Conservation (phyloP, 2,797 vertebrate genomes). For the Dicrostonyx torquatus region DNA sequence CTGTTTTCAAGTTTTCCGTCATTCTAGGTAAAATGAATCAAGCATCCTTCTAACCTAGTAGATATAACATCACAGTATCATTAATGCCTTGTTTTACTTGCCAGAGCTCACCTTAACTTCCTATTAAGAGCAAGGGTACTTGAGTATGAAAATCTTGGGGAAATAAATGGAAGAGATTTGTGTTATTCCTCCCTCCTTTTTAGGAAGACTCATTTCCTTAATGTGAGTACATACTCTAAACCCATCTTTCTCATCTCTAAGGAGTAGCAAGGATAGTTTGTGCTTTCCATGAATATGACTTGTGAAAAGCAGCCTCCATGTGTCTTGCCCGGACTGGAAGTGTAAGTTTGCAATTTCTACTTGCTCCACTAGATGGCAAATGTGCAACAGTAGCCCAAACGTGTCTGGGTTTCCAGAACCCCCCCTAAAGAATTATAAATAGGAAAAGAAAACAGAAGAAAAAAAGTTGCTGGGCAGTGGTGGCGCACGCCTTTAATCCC, state of each 20-base stretch:
- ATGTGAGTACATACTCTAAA: neutral
- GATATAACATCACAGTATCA: neutral
- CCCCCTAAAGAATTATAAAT: neutral
- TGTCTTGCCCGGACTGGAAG: neutral
- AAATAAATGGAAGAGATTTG: neutral
- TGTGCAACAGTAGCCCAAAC: conserved; percentile 56
- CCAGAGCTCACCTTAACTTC: neutral
- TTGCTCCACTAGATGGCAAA: conserved; percentile 74
- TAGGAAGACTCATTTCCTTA: neutral
- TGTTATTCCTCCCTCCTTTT: neutral
- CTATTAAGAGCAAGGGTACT: neutral
- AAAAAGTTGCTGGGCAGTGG: too few species aligned
- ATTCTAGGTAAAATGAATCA: neutral
- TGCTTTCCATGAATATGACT: neutral
- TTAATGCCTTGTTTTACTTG: conserved; percentile 8
- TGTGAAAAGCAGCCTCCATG: neutral
- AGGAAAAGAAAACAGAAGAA: too few species aligned
- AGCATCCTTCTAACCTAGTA: neutral
- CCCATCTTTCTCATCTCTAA: neutral
- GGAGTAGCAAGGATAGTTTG: neutral
- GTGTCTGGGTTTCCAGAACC: neutral
- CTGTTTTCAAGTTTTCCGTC: neutral
- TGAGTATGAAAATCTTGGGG: neutral
- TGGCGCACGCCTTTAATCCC: too few species aligned
- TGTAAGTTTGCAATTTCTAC: conserved; percentile 57